Conservation (phyloP, 2,797 vertebrate species). For the Harpagifer antarcticus region DNA sequence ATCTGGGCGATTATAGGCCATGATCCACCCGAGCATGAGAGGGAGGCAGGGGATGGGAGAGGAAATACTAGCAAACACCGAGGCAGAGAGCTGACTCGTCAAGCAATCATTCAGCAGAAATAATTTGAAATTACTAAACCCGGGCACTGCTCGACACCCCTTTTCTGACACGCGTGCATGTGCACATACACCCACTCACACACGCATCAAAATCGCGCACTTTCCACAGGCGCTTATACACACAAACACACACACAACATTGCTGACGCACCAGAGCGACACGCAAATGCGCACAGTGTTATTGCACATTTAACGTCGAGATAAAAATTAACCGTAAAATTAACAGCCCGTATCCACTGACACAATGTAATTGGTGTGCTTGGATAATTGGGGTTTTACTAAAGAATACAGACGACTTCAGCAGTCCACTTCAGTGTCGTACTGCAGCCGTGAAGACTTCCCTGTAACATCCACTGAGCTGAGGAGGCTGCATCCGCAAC, state of each 20-base stretch:
- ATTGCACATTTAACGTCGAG: conserved; percentile 42
- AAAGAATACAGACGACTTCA: conserved; percentile 13
- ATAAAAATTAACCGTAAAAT: conserved; percentile 36
- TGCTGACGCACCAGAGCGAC: conserved; percentile 62
- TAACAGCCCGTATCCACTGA: not conserved
- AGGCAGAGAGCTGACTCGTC: conserved; percentile 51
- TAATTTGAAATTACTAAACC: conserved; percentile 68
- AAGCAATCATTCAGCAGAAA: conserved; percentile 74
- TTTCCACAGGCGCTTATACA: conserved; percentile 11
- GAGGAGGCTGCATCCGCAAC: conserved; percentile 44
- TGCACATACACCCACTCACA: conserved; percentile 32
- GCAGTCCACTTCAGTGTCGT: conserved; percentile 32
- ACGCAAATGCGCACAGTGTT: conserved; percentile 53
- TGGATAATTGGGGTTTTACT: conserved; percentile 21
- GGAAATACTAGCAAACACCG: conserved; percentile 42
- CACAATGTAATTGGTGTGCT: conserved; percentile 2
- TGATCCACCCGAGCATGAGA: conserved; percentile 56
- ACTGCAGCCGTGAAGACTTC: conserved; percentile 56
- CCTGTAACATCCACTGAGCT: conserved; percentile 18
- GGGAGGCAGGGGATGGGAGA: conserved; percentile 21
- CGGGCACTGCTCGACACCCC: conserved; percentile 35
- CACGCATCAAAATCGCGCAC: conserved; percentile 13
- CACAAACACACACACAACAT: conserved; percentile 19
- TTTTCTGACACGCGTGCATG: conserved; percentile 26
- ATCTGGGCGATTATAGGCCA: conserved; percentile 68